A percentile compares a stretch with the other conserved stretches of the same genome.
Evolutionary conservation across 2,113 vertebrate species (phyloP).

Genomic region (cattle (Bos taurus)): ARS-UCD2.0 NC_037331.1:52342001-52342500

Average conservation of each 20-base stretch:
- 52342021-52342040: neutral
- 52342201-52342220: neutral
- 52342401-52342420: too few species aligned
- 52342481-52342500: too few species aligned
- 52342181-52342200: neutral
- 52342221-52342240: neutral
- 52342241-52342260: neutral
- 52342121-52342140: neutral
- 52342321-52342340: too few species aligned
- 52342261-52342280: neutral
- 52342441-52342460: too few species aligned
- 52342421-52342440: too few species aligned
- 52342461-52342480: too few species aligned
- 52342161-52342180: neutral
- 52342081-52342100: neutral
- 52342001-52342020: neutral
- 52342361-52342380: too few species aligned
- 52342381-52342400: too few species aligned
- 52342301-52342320: neutral
- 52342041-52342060: neutral
- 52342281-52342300: neutral
- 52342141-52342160: neutral
- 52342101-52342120: neutral
- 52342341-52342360: too few species aligned
- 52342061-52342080: neutral